phyloP scores from a whole-genome alignment of 1,140 invertebrate species.

The Ridgeia piscesae region DNA sequence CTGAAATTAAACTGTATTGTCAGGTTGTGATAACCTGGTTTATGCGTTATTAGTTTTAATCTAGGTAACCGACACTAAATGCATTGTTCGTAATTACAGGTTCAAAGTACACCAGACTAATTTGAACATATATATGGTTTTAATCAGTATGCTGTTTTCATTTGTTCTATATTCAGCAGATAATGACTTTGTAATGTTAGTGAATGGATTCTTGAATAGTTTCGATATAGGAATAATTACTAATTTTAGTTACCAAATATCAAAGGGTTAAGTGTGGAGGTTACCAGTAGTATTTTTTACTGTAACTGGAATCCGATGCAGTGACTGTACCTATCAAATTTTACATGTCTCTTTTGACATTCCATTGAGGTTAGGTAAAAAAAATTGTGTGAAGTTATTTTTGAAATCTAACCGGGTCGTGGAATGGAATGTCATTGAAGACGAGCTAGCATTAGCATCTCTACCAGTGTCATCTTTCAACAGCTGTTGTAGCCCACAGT shows the following conservation, averaged over 20 bases:
- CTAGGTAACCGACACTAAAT: not conserved
- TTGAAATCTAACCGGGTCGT: not conserved
- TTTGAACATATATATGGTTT: not conserved
- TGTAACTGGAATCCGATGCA: not conserved
- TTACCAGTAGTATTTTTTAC: not conserved
- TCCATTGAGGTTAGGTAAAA: not conserved
- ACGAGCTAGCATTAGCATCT: not conserved
- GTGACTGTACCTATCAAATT: not conserved
- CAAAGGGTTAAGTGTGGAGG: not conserved
- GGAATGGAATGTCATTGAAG: not conserved
- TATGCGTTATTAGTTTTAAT: not conserved
- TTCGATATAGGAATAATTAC: too few relatives aligned
- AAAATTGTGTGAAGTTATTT: not conserved
- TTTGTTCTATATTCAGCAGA: not conserved
- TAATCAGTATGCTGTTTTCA: not conserved
- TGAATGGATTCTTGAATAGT: not conserved
- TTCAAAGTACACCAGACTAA: not conserved
- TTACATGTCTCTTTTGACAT: not conserved
- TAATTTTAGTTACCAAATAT: too few relatives aligned
- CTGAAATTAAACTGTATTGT: not conserved
- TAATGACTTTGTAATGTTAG: too few relatives aligned
- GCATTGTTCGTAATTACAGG: not conserved
- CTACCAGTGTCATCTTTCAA: not conserved
- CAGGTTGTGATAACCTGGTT: not conserved
- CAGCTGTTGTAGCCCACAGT: not conserved